These are phyloP conservation scores for Spodoptera litura DNA, from an alignment of 1,140 invertebrate species.

Conservation along the genomic window DNA sequence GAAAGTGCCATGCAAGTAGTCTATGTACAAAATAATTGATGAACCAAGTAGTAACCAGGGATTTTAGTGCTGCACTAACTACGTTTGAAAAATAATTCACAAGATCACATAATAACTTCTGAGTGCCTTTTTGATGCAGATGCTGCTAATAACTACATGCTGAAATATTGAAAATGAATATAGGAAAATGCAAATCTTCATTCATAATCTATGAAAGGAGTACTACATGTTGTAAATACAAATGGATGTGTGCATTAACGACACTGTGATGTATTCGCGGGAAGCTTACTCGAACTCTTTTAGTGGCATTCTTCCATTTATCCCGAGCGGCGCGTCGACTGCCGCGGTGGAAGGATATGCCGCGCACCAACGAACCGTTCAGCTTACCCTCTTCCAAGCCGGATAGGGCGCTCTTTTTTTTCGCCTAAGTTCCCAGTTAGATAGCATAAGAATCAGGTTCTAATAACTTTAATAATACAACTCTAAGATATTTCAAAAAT, in stretches of 20 bases:
- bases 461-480: constrained; percentile 40
- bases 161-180: not conserved
- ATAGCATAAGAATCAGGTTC: constrained; percentile 63
- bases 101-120: not conserved
- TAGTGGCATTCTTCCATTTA: constrained; percentile 88
- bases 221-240: not conserved
- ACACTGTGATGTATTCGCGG: constrained; percentile 45
- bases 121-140: constrained; percentile 5
- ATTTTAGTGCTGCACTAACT: constrained; percentile 9
- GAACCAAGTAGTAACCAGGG: not conserved
- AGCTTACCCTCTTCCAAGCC: constrained; percentile 86
- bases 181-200: not conserved
- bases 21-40: not conserved
- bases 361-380: constrained; percentile 85
- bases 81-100: not conserved
- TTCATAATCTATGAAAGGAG: not conserved
- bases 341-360: constrained; percentile 83
- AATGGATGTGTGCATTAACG: constrained; percentile 9
- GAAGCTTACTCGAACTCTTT: constrained; percentile 89
- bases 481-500: not conserved
- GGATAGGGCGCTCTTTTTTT: constrained; percentile 86
- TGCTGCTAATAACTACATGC: not conserved
- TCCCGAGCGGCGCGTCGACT: constrained; percentile 75
- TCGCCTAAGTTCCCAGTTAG: constrained; percentile 77
- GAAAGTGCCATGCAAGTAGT: constrained; percentile 13